Base-by-base conservation (phyloP, 2,113 vertebrate species). In the Sinocyclocheilus anophthalmus region DNA sequence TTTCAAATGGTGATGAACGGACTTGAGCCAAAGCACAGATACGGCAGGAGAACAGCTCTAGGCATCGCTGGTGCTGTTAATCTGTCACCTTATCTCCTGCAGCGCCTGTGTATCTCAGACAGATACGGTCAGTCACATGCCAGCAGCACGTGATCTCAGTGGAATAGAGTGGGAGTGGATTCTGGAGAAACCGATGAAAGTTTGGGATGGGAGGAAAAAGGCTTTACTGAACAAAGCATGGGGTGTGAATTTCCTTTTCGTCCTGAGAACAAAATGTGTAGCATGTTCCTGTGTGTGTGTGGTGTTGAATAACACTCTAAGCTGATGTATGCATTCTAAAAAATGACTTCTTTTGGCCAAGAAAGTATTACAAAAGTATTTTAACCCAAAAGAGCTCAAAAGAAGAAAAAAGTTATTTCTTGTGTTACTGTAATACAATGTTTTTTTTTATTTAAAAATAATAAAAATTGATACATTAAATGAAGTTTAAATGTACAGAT, bases 181-280 rank as follows among this genome's bases (percentile, higher is more conserved):
- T 84, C 24, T 65, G 59, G 73, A 57, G 79, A 75, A 72, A 80
- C 10, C 37, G 50, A 87, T 85, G 84, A 88, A 89, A 85, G 88
- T 81, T 80, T 55, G 6, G 82, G 61, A 55, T 76, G 37, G 80
- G 85, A 82, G 86, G 87, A 89, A 91, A 89, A 87, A 80, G 85
- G 76, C 65, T 70, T 55, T 91, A 72, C 84, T 84, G 89, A 85
- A 84, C 81, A 82, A 80, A 88, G 88, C 83, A 81, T 87, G 8
- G 84, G 91, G 90, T 45, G 91, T 90, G 92, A 84, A 65, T 87
- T 89, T 89, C 81, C 85, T 78, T 89, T 87, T 84, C 88, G 67
- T 90, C 87, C 86, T 77, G 30, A 14, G 88, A 90, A 90, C 92
- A 91, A 87, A 85, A 18, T 1, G 22, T 87, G 84, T 76, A 18